Conservation (phyloP, 2,888 invertebrate species). For the Miltochrista miniata region DNA sequence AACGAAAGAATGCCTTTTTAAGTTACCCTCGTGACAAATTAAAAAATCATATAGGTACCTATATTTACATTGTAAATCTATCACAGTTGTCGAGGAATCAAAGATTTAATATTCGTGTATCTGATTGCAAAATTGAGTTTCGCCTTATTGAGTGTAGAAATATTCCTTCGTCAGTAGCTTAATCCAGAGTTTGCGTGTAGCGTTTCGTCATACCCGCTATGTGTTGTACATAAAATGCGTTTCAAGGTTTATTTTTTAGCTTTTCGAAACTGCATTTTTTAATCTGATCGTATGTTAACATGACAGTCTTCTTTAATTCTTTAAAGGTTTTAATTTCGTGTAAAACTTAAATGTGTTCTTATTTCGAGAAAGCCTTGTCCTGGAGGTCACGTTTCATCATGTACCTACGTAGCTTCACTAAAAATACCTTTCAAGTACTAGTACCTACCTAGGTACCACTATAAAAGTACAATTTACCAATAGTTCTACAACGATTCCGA, state of each 20-base stretch:
- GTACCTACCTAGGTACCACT: too few relatives aligned
- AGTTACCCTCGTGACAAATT: slow-evolving; percentile 60
- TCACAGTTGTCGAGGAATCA: slow-evolving; percentile 46
- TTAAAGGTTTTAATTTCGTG: slow-evolving; percentile 45
- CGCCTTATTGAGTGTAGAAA: slow-evolving; percentile 56
- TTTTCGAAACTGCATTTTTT: slow-evolving; percentile 46
- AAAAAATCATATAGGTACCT: slow-evolving; percentile 54
- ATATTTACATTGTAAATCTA: slow-evolving; percentile 50
- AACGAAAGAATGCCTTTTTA: slow-evolving; percentile 64
- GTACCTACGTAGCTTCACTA: slow-evolving; percentile 20
- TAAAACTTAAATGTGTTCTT: slow-evolving; percentile 37
- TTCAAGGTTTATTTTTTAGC: slow-evolving; percentile 46
- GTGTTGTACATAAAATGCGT: slow-evolving; percentile 44
- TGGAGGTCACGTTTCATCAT: slow-evolving; percentile 38
- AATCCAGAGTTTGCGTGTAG: slow-evolving; percentile 43
- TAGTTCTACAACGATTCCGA: slow-evolving; percentile 19
- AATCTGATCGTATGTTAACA: slow-evolving; percentile 47
- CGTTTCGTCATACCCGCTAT: slow-evolving; percentile 44
- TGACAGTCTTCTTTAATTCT: slow-evolving; percentile 52
- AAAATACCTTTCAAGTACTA: slow-evolving; percentile 26
- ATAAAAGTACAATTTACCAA: slow-evolving; percentile 17
- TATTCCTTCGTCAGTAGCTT: slow-evolving; percentile 52
- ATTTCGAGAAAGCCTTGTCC: slow-evolving; percentile 36
- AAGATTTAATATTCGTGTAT: slow-evolving; percentile 44
- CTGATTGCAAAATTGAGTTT: slow-evolving; percentile 53